Conservation (phyloP, 2,797 vertebrate species). For the Glyptemys insculpta region DNA sequence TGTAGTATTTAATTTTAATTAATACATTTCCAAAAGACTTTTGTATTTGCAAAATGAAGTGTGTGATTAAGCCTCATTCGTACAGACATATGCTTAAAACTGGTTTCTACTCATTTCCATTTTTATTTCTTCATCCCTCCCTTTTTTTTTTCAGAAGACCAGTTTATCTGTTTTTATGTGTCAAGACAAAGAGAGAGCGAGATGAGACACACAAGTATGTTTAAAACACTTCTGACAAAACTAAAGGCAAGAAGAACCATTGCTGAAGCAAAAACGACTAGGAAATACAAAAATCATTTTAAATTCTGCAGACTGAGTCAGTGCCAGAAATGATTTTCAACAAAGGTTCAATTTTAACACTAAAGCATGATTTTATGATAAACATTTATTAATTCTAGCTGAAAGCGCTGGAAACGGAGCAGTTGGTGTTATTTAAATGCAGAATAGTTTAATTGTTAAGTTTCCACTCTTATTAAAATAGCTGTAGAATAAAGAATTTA, state of each 20-base stretch:
- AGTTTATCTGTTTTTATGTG: conserved; percentile 8
- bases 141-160: background rate
- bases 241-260: background rate
- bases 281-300: conserved; percentile 32
- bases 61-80: conserved; percentile 69
- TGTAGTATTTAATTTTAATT: conserved; percentile 73
- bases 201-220: background rate
- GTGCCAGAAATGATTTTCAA: background rate
- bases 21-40: conserved; percentile 66
- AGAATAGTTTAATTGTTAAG: conserved; percentile 2
- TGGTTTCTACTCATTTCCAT: conserved; percentile 61
- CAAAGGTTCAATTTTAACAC: background rate
- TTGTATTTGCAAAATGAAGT: conserved; percentile 73
- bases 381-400: background rate
- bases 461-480: conserved; percentile 14
- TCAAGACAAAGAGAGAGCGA: background rate
- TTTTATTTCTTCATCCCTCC: conserved; percentile 53
- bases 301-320: conserved; percentile 23
- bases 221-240: background rate
- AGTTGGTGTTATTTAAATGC: background rate
- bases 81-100: conserved; percentile 65
- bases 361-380: background rate
- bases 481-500: conserved; percentile 29
- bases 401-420: background rate
- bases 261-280: conserved; percentile 56